These are phyloP conservation scores for Podarcis siculus DNA, from an alignment of 2,797 vertebrate species.

Conservation along the genomic window DNA sequence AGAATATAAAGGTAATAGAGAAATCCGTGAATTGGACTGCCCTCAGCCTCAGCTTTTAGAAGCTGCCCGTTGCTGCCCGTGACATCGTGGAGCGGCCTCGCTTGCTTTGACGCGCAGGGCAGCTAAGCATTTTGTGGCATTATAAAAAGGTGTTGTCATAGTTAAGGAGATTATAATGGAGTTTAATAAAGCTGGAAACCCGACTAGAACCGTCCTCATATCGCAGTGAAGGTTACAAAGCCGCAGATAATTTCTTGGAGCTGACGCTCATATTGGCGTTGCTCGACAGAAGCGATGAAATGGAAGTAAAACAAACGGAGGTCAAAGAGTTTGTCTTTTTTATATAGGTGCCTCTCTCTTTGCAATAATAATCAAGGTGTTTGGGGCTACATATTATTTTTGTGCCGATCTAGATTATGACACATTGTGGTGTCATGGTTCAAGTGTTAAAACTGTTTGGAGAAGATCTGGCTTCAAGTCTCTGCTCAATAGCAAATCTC, in stretches of 20 bases:
- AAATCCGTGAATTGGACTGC: not conserved
- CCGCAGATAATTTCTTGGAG: slow-evolving; percentile 15
- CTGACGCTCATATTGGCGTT: slow-evolving; percentile 53
- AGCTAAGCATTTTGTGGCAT: slow-evolving; percentile 52
- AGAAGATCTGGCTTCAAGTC: not conserved
- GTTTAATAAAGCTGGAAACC: slow-evolving; percentile 69
- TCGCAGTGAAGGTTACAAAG: slow-evolving; percentile 32
- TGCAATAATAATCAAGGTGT: not conserved
- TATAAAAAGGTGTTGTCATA: slow-evolving; percentile 62
- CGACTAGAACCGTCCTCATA: slow-evolving; percentile 38
- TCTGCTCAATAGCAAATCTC: not conserved
- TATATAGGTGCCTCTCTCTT: not conserved
- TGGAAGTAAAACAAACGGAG: slow-evolving; percentile 43
- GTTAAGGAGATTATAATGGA: slow-evolving; percentile 64
- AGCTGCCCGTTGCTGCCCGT: slow-evolving; percentile 59
- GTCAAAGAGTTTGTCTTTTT: slow-evolving; percentile 3
- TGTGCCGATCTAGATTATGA: not conserved
- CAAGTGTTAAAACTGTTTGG: not conserved
- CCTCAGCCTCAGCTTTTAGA: slow-evolving; percentile 68
- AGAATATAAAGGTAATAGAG: no score
- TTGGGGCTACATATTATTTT: not conserved
- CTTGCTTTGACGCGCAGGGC: slow-evolving; percentile 56
- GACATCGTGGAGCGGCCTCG: slow-evolving; percentile 59
- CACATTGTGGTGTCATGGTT: no score
- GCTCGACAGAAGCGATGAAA: slow-evolving; percentile 58